A percentile compares a stretch with the other conserved stretches of the same genome.
phyloP scores from a whole-genome alignment of 2,113 vertebrate species.

The Perognathus longimembris region DNA sequence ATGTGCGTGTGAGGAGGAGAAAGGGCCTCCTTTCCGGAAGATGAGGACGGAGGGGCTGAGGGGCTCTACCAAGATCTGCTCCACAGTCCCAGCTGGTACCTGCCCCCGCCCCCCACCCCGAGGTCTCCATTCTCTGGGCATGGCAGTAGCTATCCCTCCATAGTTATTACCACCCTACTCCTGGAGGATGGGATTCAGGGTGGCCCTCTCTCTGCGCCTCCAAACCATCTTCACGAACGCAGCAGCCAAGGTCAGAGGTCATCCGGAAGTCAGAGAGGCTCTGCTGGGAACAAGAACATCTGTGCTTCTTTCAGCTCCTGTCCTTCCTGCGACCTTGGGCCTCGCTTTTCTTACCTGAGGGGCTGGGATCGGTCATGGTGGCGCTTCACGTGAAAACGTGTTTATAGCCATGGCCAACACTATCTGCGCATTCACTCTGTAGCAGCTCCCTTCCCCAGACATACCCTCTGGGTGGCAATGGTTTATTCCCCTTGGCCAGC shows the following conservation, averaged over 20 bases:
- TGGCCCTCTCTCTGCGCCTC: not conserved
- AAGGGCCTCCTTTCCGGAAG: not conserved
- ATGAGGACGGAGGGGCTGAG: not conserved
- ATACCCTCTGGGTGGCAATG: not conserved
- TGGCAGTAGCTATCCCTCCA: fast-evolving
- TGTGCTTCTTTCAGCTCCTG: not conserved
- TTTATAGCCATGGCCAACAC: not conserved
- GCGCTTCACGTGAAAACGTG: not conserved
- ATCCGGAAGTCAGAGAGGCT: too few species aligned
- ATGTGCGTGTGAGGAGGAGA: not conserved
- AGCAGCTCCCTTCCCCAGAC: fast-evolving
- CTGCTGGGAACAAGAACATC: not conserved
- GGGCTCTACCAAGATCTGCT: not conserved
- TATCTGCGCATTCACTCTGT: fast-evolving
- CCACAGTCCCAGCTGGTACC: too few species aligned
- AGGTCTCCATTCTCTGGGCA: not conserved
- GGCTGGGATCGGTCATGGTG: not conserved
- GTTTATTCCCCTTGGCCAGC: not conserved
- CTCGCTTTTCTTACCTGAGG: not conserved
- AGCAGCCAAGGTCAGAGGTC: not conserved
- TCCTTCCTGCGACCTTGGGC: not conserved
- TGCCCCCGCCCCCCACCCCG: not conserved
- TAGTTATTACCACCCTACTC: not conserved
- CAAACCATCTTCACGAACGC: not conserved
- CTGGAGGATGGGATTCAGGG: not conserved